These are phyloP conservation scores for Cryptus armator DNA, from an alignment of 2,888 invertebrate genomes.

Conservation along the genomic window DNA sequence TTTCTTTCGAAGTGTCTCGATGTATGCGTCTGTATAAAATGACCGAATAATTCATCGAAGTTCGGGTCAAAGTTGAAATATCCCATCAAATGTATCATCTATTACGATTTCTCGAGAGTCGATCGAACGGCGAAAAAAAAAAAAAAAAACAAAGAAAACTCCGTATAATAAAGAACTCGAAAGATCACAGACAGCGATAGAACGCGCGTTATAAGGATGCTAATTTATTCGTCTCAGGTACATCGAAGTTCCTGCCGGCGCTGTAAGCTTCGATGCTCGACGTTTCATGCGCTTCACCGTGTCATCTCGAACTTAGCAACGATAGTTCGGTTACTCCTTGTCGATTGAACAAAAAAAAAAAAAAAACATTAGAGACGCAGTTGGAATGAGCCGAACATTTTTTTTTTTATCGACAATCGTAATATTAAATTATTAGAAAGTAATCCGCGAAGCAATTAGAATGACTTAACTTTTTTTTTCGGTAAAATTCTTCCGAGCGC, in stretches of 20 bases:
- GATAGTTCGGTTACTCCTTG: neutral
- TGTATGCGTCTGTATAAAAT: neutral
- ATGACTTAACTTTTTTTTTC: neutral
- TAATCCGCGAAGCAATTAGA: neutral
- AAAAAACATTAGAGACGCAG: neutral
- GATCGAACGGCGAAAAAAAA: constrained; percentile 34
- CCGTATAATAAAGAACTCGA: constrained; percentile 48
- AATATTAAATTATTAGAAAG: neutral
- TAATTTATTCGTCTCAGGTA: constrained; percentile 79
- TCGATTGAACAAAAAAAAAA: constrained; percentile 6
- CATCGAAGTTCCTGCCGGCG: constrained; percentile 74
- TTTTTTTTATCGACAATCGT: neutral
- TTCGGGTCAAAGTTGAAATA: constrained; percentile 56
- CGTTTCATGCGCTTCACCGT: constrained; percentile 10
- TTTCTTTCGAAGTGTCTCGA: neutral
- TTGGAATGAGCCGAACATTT: neutral
- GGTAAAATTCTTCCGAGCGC: neutral
- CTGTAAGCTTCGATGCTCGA: constrained; percentile 65
- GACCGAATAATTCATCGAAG: constrained; percentile 38
- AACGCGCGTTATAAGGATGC: constrained; percentile 69
- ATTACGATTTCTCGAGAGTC: neutral
- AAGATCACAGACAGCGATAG: constrained; percentile 76
- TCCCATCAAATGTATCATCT: constrained; percentile 53
- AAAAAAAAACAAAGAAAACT: constrained; percentile 10
- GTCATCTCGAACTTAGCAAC: constrained; percentile 70